A percentile compares a stretch with the other conserved stretches of the same genome.
Evolutionary conservation across 2,888 invertebrate genomes (phyloP).

Genomic region (Xylocampa areola): DNA sequence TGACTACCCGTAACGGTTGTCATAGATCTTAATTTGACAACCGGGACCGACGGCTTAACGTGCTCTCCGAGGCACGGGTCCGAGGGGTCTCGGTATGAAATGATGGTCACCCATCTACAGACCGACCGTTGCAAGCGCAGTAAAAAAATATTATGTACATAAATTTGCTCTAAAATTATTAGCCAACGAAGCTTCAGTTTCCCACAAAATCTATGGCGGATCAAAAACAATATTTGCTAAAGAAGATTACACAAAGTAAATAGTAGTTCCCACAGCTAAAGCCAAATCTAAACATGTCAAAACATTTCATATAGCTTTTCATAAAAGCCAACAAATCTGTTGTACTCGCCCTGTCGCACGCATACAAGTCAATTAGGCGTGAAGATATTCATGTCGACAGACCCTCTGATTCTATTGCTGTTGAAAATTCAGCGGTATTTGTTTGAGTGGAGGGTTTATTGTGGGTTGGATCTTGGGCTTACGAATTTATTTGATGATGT

Average conservation of each 20-base stretch:
- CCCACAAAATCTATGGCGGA: constrained; percentile 27
- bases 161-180: neutral
- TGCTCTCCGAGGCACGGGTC: no score
- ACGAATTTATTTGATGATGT: constrained; percentile 39
- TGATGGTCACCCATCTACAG: no score
- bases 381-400: constrained; percentile 71
- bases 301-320: constrained; percentile 74
- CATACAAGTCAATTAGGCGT: constrained; percentile 76
- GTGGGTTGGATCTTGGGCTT: constrained; percentile 1
- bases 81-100: no score
- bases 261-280: constrained; percentile 70
- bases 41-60: no score
- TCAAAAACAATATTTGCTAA: constrained; percentile 49
- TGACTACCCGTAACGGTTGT: no score
- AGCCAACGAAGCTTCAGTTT: neutral
- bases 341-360: constrained; percentile 71
- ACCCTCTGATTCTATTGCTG: constrained; percentile 42
- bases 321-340: constrained; percentile 70
- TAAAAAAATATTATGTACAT: neutral
- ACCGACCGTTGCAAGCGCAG: no score
- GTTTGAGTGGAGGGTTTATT: constrained; percentile 1
- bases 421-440: constrained; percentile 28
- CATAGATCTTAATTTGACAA: no score
- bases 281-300: constrained; percentile 71
- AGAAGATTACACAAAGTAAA: constrained; percentile 42